These are phyloP conservation scores for Megastigmus dorsalis DNA, from an alignment of 2,888 invertebrate species.

Conservation along the genomic window DNA sequence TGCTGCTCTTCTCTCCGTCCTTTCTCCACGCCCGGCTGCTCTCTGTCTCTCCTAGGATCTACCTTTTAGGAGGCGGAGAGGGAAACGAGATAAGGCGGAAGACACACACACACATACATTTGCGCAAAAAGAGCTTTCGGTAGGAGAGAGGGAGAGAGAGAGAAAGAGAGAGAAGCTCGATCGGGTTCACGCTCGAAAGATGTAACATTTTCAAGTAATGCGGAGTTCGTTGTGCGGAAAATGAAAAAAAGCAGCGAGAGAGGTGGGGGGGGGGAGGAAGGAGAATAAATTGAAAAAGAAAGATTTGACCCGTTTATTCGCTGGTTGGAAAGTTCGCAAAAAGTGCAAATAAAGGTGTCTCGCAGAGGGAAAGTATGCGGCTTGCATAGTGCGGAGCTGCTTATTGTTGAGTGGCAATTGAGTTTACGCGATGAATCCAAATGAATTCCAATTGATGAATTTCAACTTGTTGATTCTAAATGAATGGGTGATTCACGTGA, in stretches of 20 bases:
- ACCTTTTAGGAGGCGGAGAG: conserved; percentile 23
- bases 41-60: conserved; percentile 12
- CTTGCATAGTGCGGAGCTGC: too few species aligned
- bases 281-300: conserved; percentile 1
- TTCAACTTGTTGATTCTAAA: too few species aligned
- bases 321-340: not conserved
- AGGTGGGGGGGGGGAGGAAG: too few species aligned
- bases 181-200: not conserved
- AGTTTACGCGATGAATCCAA: too few species aligned
- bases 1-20: not conserved
- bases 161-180: not conserved
- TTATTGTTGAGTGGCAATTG: too few species aligned
- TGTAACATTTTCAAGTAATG: not conserved
- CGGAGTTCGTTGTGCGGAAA: not conserved
- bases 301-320: not conserved
- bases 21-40: not conserved
- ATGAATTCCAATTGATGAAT: too few species aligned
- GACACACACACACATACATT: not conserved
- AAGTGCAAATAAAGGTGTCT: not conserved
- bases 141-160: not conserved
- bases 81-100: conserved; percentile 28
- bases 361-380: not conserved
- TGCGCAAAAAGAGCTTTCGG: not conserved
- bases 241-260: too few species aligned
- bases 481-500: too few species aligned